A percentile compares a stretch with the other conserved stretches of the same genome.
Evolutionary conservation across 2,113 vertebrate species (phyloP).

Genomic region (Shinisaurus crocodilurus): DNA sequence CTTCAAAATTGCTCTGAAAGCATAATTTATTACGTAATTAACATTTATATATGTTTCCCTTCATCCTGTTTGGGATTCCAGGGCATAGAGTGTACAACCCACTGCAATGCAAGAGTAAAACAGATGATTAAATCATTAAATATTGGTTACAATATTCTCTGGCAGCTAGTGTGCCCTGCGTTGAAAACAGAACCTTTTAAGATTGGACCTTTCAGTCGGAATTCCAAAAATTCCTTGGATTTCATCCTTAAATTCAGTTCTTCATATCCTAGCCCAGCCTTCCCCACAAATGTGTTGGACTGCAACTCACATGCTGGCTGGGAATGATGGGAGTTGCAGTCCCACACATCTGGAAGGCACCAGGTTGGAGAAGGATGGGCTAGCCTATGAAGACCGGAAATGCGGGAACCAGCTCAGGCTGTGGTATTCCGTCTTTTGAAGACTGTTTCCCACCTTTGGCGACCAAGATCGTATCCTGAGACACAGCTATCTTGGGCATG

Average conservation of each 20-base stretch:
- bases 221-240: background rate
- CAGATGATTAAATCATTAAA: background rate
- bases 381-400: too few relatives aligned
- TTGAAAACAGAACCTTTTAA: background rate
- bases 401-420: too few relatives aligned
- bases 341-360: too few relatives aligned
- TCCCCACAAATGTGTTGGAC: too few relatives aligned
- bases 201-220: background rate
- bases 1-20: background rate
- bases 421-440: too few relatives aligned
- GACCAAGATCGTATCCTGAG: too few relatives aligned
- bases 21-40: background rate
- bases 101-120: background rate
- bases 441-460: too few relatives aligned
- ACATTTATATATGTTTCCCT: background rate
- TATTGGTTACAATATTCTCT: background rate
- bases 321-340: too few relatives aligned
- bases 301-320: too few relatives aligned
- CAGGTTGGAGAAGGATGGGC: too few relatives aligned
- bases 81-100: background rate
- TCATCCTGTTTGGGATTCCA: background rate
- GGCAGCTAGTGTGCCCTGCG: background rate
- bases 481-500: too few relatives aligned
- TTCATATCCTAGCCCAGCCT: too few relatives aligned
- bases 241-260: background rate